Base-by-base conservation (phyloP, 2,113 vertebrate genomes). In the Antechinus stuartii region DNA sequence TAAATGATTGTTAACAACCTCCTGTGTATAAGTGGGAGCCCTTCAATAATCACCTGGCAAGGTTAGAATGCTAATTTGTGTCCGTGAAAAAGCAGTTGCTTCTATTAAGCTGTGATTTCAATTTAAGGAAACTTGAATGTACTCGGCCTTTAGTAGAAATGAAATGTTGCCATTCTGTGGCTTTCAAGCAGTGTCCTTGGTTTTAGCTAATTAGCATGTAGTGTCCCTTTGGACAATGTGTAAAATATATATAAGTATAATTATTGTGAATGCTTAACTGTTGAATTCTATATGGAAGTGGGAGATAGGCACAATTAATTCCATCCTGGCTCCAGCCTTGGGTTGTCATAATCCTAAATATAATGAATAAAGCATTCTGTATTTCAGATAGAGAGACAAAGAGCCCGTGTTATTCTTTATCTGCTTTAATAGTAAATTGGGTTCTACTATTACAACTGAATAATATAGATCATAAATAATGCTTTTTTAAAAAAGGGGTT, bases 341-440 rank as follows among this genome's bases (percentile, higher is more conserved):
- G 96, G 96, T 91, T 97, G 54, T 57, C 92, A 97, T 98, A 98
- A 99, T 98, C 98, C 98, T 98, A 98, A 98, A 98, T 96, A 98
- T 97, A 98, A 96, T 99, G 98, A 98, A 98, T 99, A 99, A 98
- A 99, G 98, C n/a, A 84, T 97, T 98, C 97, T 97, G 97, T 97
- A 98, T 97, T 97, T 97, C 95, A 96, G 98, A 98, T 98, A 98
- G 98, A 98, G 96, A 98, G 98, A 98, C 98, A 99, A 98, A 94
- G 93, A 96, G 98, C 98, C 97, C 98, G 97, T 97, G 98, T 99
- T 99, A 98, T 98, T 98, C 98, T 99, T 98, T 98, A 98, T 98
- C 96, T 98, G 92, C 97, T 94, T 68, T 97, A 97, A 97, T 97
- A 97, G 97, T 97, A 98, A 98, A 97, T 96, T 97, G 98, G 97